These are phyloP conservation scores for Calvadosia cruxmelitensis DNA, from an alignment of 30 jellyfish, hydroid and myxozoan genomes.

Conservation along the genomic window DNA sequence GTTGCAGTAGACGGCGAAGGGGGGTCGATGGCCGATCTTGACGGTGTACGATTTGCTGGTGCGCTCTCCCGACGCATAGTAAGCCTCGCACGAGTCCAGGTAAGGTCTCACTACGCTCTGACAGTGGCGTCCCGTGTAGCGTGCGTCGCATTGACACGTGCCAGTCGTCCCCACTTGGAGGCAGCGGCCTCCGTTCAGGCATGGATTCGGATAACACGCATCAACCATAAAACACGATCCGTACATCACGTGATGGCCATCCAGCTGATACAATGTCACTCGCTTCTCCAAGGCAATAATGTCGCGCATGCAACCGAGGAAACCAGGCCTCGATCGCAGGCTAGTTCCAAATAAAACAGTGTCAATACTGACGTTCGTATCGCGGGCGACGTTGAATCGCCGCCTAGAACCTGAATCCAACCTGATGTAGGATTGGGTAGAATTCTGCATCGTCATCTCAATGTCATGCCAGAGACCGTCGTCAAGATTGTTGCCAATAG, in stretches of 20 bases:
- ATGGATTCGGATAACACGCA: conserved; percentile 79
- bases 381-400: not conserved
- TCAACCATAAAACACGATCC: conserved; percentile 51
- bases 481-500: conserved; percentile 26
- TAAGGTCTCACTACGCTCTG: conserved; percentile 47
- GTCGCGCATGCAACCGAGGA: conserved; percentile 58
- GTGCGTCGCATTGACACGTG: conserved; percentile 46
- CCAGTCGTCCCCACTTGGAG: conserved; percentile 39
- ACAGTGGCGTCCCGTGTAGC: conserved; percentile 31
- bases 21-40: conserved; percentile 47
- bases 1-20: conserved; percentile 63
- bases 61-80: conserved; percentile 33
- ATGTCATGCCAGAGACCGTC: conserved; percentile 90
- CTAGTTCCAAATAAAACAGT: conserved; percentile 64
- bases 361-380: conserved; percentile 19
- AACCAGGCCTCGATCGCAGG: conserved; percentile 16
- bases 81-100: conserved; percentile 47
- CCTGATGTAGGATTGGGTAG: conserved; percentile 18
- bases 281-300: conserved; percentile 26
- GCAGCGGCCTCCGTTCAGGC: conserved; percentile 59
- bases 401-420: not conserved
- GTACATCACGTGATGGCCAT: conserved; percentile 8
- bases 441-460: conserved; percentile 24
- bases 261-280: conserved; percentile 17
- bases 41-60: conserved; percentile 39